Evolutionary conservation across 1,140 invertebrate genomes (phyloP).

Genomic region (Lucilia sericata): DNA sequence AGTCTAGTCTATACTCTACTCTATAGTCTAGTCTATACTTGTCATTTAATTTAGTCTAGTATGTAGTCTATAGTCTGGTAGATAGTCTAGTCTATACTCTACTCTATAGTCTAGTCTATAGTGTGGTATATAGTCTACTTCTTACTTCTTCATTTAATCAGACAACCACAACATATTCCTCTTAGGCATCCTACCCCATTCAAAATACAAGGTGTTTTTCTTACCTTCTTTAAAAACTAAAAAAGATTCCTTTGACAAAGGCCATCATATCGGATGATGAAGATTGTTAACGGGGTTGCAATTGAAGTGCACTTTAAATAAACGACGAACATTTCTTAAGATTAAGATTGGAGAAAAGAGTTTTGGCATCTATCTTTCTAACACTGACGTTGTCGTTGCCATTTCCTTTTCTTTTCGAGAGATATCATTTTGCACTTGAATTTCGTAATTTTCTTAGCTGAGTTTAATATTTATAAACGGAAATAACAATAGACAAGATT

Average conservation of each 20-base stretch:
- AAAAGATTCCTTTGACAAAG: neutral
- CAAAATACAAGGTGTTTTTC: neutral
- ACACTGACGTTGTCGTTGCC: neutral
- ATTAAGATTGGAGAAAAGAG: neutral
- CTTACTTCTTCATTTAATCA: too few species aligned
- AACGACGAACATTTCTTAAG: neutral
- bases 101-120: too few species aligned
- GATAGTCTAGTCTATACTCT: too few species aligned
- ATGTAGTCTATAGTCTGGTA: too few species aligned
- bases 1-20: too few species aligned
- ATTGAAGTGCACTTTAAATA: conserved; percentile 12
- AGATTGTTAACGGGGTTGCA: neutral
- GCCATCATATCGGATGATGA: neutral
- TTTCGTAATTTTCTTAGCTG: neutral
- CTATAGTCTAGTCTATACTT: too few species aligned
- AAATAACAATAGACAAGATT: conserved; percentile 13
- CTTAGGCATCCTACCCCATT: neutral
- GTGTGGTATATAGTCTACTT: too few species aligned
- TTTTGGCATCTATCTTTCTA: neutral
- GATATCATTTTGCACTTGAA: conserved; percentile 26
- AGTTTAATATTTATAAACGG: conserved; percentile 12
- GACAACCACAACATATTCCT: too few species aligned
- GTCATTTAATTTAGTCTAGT: too few species aligned
- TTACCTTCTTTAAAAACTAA: neutral
- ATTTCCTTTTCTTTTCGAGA: neutral